Conservation (phyloP, 2,113 vertebrate species). For the Xiphias gladius region DNA sequence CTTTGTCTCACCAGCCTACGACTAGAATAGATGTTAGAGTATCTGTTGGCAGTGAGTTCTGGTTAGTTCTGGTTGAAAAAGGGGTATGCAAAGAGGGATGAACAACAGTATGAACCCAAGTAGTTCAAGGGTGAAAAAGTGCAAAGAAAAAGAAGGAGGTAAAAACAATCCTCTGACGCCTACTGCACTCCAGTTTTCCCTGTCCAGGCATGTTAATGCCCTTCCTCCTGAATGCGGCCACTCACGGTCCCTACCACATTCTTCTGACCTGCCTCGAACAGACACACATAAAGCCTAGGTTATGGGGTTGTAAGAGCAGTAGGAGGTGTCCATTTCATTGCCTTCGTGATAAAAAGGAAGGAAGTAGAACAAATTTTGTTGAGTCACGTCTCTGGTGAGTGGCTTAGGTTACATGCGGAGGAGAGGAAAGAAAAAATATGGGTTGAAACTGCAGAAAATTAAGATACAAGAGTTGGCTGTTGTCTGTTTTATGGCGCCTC, state of each 20-base stretch:
- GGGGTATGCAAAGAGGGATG: neutral
- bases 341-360: neutral
- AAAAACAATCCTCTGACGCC: conserved; percentile 6
- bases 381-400: conserved; percentile 21
- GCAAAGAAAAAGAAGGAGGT: neutral
- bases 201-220: conserved; percentile 31
- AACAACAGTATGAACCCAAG: neutral
- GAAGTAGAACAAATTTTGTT: conserved; percentile 10
- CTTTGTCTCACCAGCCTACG: conserved; percentile 52
- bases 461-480: conserved; percentile 8
- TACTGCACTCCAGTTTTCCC: neutral
- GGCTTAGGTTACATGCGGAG: neutral
- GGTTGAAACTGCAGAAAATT: conserved; percentile 17
- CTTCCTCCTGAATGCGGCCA: conserved; percentile 1
- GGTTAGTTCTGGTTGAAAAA: conserved; percentile 22
- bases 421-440: conserved; percentile 9
- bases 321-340: conserved; percentile 1
- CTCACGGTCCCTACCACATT: conserved; percentile 26
- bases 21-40: conserved; percentile 43
- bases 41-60: conserved; percentile 16
- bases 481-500: conserved; percentile 35
- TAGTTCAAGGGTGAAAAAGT: conserved; percentile 7
- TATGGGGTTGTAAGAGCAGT: neutral
- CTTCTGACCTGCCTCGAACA: conserved; percentile 29
- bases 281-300: neutral